Conservation (phyloP, 2,797 vertebrate genomes). For the Pantherophis vulpinus region DNA sequence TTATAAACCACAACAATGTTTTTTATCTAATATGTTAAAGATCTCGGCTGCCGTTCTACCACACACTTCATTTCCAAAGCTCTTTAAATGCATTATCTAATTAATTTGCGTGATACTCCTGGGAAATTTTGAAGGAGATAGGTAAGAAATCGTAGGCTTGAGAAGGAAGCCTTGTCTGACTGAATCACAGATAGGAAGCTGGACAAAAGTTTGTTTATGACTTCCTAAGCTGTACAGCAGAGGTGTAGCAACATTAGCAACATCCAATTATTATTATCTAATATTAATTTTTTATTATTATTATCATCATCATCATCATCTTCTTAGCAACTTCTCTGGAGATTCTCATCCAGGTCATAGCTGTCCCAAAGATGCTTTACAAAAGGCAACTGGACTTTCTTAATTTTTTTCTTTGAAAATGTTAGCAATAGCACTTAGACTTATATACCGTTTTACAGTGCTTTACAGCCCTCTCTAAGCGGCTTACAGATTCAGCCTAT, state of each 20-base stretch:
- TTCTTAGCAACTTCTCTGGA: not conserved
- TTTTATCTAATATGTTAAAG: accelerated
- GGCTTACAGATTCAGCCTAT: too few species aligned
- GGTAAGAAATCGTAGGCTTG: not conserved
- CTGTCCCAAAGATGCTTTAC: not conserved
- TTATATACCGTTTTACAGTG: too few species aligned
- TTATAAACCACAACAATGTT: not conserved
- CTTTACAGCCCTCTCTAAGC: too few species aligned
- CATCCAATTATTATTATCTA: too few species aligned
- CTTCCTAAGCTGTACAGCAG: not conserved
- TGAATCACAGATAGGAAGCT: too few species aligned
- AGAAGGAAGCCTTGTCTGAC: too few species aligned
- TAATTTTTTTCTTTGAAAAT: not conserved
- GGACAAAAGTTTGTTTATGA: not conserved
- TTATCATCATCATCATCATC: not conserved
- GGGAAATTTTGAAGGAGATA: conserved; percentile 29
- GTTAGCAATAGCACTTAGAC: not conserved
- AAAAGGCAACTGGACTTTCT: not conserved
- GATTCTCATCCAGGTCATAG: not conserved
- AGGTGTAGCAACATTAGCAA: not conserved
- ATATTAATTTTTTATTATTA: too few species aligned
- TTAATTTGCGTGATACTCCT: not conserved
- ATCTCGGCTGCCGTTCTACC: conserved; percentile 2
- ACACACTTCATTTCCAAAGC: conserved; percentile 22
- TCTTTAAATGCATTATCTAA: conserved; percentile 21